Base-by-base conservation (phyloP, 2,888 invertebrate genomes). In the Brenthis ino region DNA sequence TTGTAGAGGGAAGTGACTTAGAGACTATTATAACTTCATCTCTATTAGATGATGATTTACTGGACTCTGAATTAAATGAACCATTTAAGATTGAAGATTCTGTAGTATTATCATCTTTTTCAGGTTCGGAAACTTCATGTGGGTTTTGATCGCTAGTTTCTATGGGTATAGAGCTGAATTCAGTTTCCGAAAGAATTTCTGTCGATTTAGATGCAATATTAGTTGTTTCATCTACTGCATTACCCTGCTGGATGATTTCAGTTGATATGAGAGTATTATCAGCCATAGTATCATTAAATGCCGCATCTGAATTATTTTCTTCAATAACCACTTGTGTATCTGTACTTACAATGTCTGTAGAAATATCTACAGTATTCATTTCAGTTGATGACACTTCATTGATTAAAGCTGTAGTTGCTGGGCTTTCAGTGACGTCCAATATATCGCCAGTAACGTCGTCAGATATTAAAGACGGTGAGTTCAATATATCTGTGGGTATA, bases 121-220 rank as follows among this genome's bases (percentile, higher is more conserved):
- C 79, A 68, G 79, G 85, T 57, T 88, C 88, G 3, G 83, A 78
- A 14, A 77, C 82, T 60, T 87, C 86, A 24, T 87, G 88, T 11
- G 92, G 91, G 64, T 91, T 91, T 75, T 88, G 92, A 67, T 91
- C 90, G 75, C 91, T 92, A 0, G 91, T 91, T 77, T 91, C 92
- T 37, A 92, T 85, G 0, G 91, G 88, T 43, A 92, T 77, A 6
- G 92, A 92, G 71, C 91, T 91, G 8, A 90, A 80, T 79, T 91
- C 91, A 5, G 90, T 89, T 74, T 87, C 86, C 20, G 86, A 84
- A 2, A 87, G 88, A n/a, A 89, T 82, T 79, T 91, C 92, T 37
- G 90, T 88, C 1, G 88, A 85, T 75, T 86, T 87, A 16, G 80
- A 79, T 67, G 84, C 80, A 0, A 81, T 80, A 68, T 76, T 85